phyloP scores from a whole-genome alignment of 2,888 invertebrate species.

The Drosophila aldrichi region DNA sequence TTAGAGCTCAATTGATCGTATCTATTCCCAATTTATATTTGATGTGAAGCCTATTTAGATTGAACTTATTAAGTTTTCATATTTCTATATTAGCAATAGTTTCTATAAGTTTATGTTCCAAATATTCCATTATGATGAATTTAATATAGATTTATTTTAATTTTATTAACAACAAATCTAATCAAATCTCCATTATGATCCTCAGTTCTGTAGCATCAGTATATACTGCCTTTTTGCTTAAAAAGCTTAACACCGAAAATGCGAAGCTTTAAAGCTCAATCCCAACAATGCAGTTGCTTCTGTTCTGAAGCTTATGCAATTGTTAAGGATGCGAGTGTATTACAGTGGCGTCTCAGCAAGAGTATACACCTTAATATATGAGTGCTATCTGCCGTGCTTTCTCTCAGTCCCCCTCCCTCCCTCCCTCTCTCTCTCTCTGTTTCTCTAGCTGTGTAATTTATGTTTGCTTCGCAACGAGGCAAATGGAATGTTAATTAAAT shows the following conservation, averaged over 20 bases:
- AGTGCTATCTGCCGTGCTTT: background rate
- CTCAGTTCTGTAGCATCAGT: no score
- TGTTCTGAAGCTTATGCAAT: background rate
- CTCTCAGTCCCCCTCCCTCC: background rate
- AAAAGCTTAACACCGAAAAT: background rate
- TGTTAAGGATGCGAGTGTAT: constrained; percentile 22
- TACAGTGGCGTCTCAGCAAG: background rate
- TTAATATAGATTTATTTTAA: no score
- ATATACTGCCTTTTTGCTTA: background rate
- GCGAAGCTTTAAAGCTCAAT: background rate
- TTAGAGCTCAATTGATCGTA: background rate
- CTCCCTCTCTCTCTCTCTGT: background rate
- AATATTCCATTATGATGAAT: no score
- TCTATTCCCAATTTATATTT: background rate
- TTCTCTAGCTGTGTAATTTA: constrained; percentile 6
- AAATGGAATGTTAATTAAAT: constrained; percentile 72
- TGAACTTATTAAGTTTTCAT: no score
- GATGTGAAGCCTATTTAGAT: background rate
- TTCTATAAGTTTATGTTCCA: no score
- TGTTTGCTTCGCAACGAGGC: constrained; percentile 33
- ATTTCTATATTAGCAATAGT: no score
- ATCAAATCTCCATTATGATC: background rate
- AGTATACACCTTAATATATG: background rate
- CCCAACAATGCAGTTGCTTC: background rate
- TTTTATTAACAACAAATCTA: no score